Conservation (phyloP, 2,888 invertebrate species). For the Sarcophaga subvicina region DNA sequence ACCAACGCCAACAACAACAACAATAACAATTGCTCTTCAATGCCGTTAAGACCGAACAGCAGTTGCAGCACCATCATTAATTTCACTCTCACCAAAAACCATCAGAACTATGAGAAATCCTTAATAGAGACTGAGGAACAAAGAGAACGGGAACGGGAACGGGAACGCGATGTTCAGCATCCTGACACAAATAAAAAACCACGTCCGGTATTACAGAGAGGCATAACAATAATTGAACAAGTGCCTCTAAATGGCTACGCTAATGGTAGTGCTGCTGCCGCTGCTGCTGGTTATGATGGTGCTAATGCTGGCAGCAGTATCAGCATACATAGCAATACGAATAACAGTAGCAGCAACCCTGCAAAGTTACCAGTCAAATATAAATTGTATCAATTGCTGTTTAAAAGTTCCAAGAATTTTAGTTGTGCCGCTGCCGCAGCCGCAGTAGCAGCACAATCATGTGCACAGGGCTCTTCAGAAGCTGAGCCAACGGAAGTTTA, state of each 20-base stretch:
- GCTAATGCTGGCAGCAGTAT: background rate
- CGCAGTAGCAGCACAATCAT: conserved; percentile 74
- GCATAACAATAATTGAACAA: conserved; percentile 78
- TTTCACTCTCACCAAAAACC: conserved; percentile 68
- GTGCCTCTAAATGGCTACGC: conserved; percentile 64
- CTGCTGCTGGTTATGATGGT: background rate
- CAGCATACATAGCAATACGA: conserved; percentile 7
- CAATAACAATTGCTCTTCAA: conserved; percentile 58
- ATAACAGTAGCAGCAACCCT: conserved; percentile 25
- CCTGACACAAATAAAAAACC: conserved; percentile 34
- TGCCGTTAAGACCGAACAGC: conserved; percentile 75
- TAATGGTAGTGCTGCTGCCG: background rate
- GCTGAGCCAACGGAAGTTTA: conserved; percentile 80
- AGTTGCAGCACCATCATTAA: conserved; percentile 79
- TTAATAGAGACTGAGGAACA: conserved; percentile 55
- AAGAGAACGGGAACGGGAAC: background rate
- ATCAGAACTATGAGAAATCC: conserved; percentile 67
- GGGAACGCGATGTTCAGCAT: background rate
- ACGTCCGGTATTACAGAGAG: conserved; percentile 76
- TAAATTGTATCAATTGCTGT: conserved; percentile 79
- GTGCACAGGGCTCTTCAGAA: conserved; percentile 74
- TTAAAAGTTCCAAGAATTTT: conserved; percentile 80
- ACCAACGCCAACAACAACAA: conserved; percentile 37
- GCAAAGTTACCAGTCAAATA: conserved; percentile 73
- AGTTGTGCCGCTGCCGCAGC: conserved; percentile 72